Evolutionary conservation across 2,888 invertebrate genomes (phyloP).

Genomic region (Lomographa bimaculata): DNA sequence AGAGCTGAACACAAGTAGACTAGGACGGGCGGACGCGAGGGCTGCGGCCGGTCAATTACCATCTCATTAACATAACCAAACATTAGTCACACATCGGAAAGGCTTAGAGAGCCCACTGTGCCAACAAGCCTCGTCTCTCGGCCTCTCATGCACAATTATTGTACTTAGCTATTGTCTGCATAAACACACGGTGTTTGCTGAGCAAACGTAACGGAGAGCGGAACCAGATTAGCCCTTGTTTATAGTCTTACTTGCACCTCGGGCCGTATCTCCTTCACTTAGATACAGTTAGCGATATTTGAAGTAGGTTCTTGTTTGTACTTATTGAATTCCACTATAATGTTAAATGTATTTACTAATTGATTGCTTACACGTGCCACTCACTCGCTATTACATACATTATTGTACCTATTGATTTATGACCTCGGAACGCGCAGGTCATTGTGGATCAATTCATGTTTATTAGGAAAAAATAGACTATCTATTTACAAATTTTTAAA

Average conservation of each 20-base stretch:
- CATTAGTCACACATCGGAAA: constrained; percentile 74
- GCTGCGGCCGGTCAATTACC: constrained; percentile 59
- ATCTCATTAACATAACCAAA: constrained; percentile 80
- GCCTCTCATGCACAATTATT: constrained; percentile 76
- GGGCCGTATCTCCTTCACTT: constrained; percentile 17
- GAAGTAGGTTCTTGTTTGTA: neutral
- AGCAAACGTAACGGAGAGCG: constrained; percentile 72
- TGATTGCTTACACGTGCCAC: neutral
- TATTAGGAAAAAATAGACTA: too few species aligned
- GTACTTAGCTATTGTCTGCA: constrained; percentile 76
- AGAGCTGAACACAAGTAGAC: constrained; percentile 50
- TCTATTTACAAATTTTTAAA: too few species aligned
- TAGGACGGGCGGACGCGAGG: constrained; percentile 39
- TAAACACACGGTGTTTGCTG: constrained; percentile 68
- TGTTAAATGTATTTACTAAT: constrained; percentile 2
- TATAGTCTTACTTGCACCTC: constrained; percentile 48
- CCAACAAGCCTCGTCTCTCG: constrained; percentile 65
- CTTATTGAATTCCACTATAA: constrained; percentile 1
- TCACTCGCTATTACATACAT: too few species aligned
- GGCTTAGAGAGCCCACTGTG: constrained; percentile 70
- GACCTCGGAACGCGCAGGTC: too few species aligned
- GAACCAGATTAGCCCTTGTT: constrained; percentile 75
- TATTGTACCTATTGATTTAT: too few species aligned
- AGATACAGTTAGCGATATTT: constrained; percentile 21
- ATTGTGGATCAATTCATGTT: too few species aligned